Percentiles rank a stretch among this genome's conserved stretches.
Evolutionary conservation across 2,113 vertebrate genomes (phyloP).

Genomic region (Probosciger aterrimus): DNA sequence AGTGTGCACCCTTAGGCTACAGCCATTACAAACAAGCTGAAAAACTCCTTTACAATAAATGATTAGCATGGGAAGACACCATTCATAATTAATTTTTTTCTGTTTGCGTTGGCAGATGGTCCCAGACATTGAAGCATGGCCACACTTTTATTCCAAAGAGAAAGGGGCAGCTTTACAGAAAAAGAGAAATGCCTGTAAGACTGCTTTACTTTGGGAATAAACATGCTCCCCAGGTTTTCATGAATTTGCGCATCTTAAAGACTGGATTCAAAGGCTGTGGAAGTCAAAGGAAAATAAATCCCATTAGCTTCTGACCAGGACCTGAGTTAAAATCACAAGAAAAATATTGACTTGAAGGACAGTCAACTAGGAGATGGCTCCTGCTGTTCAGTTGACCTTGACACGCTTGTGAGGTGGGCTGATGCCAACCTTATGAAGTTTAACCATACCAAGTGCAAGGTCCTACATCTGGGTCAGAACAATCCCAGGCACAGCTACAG

Average conservation of each 20-base stretch:
- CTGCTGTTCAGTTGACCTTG: no score
- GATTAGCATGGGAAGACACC: slow-evolving; percentile 80
- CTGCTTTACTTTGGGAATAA: slow-evolving; percentile 37
- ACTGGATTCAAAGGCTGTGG: not conserved
- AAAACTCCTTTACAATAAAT: slow-evolving; percentile 87
- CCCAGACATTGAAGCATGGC: slow-evolving; percentile 67
- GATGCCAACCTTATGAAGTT: no score
- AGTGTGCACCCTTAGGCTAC: slow-evolving; percentile 83
- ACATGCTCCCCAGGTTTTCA: not conserved
- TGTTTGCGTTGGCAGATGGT: slow-evolving; percentile 78
- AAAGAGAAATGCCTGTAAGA: not conserved
- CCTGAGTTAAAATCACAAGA: not conserved
- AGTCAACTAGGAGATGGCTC: no score
- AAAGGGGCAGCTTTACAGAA: slow-evolving; percentile 32
- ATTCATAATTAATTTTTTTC: slow-evolving; percentile 79
- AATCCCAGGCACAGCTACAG: no score
- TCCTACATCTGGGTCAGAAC: no score
- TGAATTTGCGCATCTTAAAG: not conserved
- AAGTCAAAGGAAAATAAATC: slow-evolving; percentile 18
- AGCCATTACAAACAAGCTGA: slow-evolving; percentile 81
- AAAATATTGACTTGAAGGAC: not conserved
- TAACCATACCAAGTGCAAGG: no score
- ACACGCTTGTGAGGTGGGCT: no score
- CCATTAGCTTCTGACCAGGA: not conserved
- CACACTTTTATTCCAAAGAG: slow-evolving; percentile 56